Percentiles rank a stretch among this genome's conserved stretches.
These are phyloP conservation scores for Perognathus longimembris DNA, from an alignment of 2,113 vertebrate species.

Conservation along the genomic window DNA sequence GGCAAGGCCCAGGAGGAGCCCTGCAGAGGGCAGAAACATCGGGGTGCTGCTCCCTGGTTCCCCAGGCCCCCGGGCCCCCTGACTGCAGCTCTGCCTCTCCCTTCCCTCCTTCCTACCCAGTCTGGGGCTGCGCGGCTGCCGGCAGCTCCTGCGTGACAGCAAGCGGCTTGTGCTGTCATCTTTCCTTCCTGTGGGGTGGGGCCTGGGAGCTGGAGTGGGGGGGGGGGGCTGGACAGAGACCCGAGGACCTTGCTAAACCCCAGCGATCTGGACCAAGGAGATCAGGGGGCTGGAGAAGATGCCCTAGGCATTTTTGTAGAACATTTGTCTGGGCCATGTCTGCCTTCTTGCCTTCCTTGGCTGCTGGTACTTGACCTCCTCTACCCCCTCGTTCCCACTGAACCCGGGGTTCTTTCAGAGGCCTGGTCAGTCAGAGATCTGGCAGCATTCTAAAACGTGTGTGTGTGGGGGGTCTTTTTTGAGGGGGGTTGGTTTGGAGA, in stretches of 20 bases:
- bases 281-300: neutral
- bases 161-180: neutral
- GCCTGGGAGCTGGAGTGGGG: neutral
- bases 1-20: neutral
- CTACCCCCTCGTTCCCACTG: neutral
- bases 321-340: neutral
- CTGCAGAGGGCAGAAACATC: neutral
- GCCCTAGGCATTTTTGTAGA: neutral
- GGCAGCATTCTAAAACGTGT: neutral
- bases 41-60: constrained; percentile 64
- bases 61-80: constrained; percentile 18
- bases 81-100: constrained; percentile 27
- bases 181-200: neutral
- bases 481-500: neutral
- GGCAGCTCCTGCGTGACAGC: constrained; percentile 22
- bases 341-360: neutral
- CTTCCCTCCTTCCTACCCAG: neutral
- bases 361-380: neutral
- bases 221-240: neutral
- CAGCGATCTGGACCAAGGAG: no score
- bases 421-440: neutral
- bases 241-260: no score
- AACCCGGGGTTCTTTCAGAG: neutral
- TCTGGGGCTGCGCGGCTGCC: constrained; percentile 59
- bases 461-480: no score